phyloP scores from a whole-genome alignment of 2,888 invertebrate genomes.

The Lumbricus terrestris region DNA sequence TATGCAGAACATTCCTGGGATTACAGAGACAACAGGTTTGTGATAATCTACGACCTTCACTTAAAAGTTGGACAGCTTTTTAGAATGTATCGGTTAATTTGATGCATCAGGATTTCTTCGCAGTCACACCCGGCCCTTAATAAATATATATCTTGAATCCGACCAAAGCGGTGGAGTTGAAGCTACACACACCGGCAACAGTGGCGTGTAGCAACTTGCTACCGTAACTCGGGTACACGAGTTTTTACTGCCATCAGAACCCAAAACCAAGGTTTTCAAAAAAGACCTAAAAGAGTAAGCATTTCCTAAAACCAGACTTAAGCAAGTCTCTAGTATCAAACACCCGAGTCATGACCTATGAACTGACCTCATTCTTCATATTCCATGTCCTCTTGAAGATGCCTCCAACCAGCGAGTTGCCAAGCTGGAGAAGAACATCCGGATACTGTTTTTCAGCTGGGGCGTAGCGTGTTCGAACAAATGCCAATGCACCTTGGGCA shows the following conservation, averaged over 20 bases:
- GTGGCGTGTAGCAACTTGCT: too few relatives aligned
- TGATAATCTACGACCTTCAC: background rate
- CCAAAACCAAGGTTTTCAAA: too few relatives aligned
- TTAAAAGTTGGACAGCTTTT: background rate
- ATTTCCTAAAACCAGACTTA: background rate
- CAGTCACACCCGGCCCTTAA: too few relatives aligned
- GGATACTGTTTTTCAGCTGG: conserved; percentile 84
- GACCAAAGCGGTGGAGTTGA: too few relatives aligned
- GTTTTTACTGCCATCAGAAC: too few relatives aligned
- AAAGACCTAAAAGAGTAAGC: too few relatives aligned
- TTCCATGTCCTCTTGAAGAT: conserved; percentile 35
- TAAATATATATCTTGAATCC: too few relatives aligned
- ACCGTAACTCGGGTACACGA: too few relatives aligned
- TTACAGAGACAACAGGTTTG: background rate
- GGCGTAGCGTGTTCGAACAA: conserved; percentile 84
- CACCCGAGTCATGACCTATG: background rate
- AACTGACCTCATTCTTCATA: conserved; percentile 33
- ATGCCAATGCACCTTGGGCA: conserved; percentile 78
- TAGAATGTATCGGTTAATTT: background rate
- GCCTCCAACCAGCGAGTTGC: conserved; percentile 31
- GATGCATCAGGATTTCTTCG: too few relatives aligned
- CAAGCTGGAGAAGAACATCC: conserved; percentile 80
- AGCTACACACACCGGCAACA: too few relatives aligned
- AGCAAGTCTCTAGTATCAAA: background rate
- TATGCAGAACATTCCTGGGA: background rate